Percentiles rank a stretch among this genome's conserved stretches.
Evolutionary conservation across 2,888 invertebrate species (phyloP).

Genomic region (Lamproptera curius): DNA sequence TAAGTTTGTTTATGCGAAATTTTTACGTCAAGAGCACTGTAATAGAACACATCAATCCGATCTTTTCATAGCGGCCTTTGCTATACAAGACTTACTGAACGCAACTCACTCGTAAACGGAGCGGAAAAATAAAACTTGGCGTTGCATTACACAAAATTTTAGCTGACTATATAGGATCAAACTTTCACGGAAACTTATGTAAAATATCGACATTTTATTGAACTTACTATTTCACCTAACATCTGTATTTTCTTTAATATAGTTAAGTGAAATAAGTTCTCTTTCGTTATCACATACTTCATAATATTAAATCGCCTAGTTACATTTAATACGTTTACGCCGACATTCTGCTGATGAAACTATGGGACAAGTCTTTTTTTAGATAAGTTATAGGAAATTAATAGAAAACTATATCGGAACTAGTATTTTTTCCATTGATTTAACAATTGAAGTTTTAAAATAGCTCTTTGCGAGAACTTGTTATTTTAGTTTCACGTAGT

Average conservation of each 20-base stretch:
- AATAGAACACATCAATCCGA: not conserved
- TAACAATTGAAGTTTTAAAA: constrained; percentile 19
- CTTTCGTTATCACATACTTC: constrained; percentile 12
- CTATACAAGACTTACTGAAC: constrained; percentile 17
- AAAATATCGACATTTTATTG: constrained; percentile 25
- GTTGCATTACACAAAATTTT: constrained; percentile 22
- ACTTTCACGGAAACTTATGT: constrained; percentile 14
- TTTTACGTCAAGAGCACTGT: too few species aligned
- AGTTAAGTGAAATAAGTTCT: too few species aligned
- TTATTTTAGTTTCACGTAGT: constrained; percentile 12
- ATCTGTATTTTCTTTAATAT: too few species aligned
- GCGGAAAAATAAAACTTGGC: constrained; percentile 21
- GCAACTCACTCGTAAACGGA: constrained; percentile 19
- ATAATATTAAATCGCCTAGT: constrained; percentile 15
- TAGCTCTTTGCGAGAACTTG: constrained; percentile 16
- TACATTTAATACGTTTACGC: constrained; percentile 12
- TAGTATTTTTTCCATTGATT: constrained; percentile 18
- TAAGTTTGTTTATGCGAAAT: too few species aligned
- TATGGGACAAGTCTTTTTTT: constrained; percentile 17
- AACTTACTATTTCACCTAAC: constrained; percentile 20
- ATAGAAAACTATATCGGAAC: constrained; percentile 21
- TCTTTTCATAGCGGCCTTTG: constrained; percentile 9
- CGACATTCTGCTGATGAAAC: too few species aligned
- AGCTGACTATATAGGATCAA: constrained; percentile 11
- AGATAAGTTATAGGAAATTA: constrained; percentile 20